phyloP scores from a whole-genome alignment of 2,113 vertebrate genomes.

The Penelope pileata region DNA sequence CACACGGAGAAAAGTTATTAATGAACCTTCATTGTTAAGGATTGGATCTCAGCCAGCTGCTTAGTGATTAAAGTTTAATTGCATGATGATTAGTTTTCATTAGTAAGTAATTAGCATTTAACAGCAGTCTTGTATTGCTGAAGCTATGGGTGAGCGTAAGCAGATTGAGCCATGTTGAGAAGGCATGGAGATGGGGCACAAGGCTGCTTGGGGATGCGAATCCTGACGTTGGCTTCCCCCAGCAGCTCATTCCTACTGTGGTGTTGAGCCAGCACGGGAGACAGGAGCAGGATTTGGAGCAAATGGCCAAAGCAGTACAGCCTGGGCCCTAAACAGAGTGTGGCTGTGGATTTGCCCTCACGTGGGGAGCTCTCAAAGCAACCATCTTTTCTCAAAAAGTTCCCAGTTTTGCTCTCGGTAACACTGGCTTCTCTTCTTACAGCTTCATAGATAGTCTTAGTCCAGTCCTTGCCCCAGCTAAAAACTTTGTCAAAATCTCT shows the following conservation, averaged over 20 bases:
- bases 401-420: not conserved
- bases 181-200: not conserved
- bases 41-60: conserved; percentile 58
- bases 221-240: not conserved
- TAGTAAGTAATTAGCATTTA: conserved; percentile 64
- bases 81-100: conserved; percentile 69
- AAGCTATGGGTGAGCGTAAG: not conserved
- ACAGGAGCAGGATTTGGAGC: not conserved
- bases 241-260: not conserved
- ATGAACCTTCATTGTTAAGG: conserved; percentile 48
- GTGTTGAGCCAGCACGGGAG: not conserved
- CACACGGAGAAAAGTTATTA: conserved; percentile 47
- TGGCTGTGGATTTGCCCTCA: not conserved
- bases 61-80: conserved; percentile 70
- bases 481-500: not conserved
- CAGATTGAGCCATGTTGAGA: not conserved
- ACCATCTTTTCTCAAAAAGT: not conserved
- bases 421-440: not conserved
- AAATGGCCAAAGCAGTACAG: not conserved
- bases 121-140: conserved; percentile 22
- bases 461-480: not conserved
- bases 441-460: not conserved
- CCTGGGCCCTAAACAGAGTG: accelerated
- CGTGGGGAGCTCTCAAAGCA: not conserved
- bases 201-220: not conserved